Evolutionary conservation across 1,140 invertebrate genomes (phyloP), one percentile per base, ranked within the genome.

Genomic region (Hylaeus volcanicus): DNA sequence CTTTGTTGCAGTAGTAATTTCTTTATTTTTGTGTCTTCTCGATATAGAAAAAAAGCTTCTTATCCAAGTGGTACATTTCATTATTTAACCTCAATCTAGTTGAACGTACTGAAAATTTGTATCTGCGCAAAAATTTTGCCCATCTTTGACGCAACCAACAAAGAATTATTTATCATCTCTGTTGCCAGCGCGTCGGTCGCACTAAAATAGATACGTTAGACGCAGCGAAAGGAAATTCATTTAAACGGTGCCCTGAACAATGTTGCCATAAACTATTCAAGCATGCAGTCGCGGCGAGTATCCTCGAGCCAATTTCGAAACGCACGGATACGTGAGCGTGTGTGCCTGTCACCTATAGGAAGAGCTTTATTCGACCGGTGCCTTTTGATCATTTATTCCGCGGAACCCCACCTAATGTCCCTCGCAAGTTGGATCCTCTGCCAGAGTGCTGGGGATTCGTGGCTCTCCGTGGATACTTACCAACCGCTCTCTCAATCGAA

Each of bases 321-420:
- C 39, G 14, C 51, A 15, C 26, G 6, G 3, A 15, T 12, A 60
- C 43, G n/a, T n/a, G 26, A 69, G 53, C 55, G 14, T 56, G 37
- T 15, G 74, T n/a, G 60, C 51, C 8, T 26, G 65, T 74, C 73
- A 43, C 65, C 51, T 41, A 39, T 51, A 12, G 68, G 39, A 70
- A 68, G 37, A 68, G 63, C 63, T 85, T 73, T 70, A 79, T 58
- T 64, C 66, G 48, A 45, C 9, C 72, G 45, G 37, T 75, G 58
- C 39, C 84, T 86, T 86, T 86, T 86, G 83, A 86, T 86, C 80
- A 73, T 86, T 82, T 82, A 82, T 85, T 82, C 83, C 75, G 58
- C 53, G 61, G 69, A 83, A 83, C 86, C 71, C 81, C 74, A 64
- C 72, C 81, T 86, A 77, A 71, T 77, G 81, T 74, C 73, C 60